Conservation (phyloP, 2,113 vertebrate genomes). For the Tachycineta bicolor region DNA sequence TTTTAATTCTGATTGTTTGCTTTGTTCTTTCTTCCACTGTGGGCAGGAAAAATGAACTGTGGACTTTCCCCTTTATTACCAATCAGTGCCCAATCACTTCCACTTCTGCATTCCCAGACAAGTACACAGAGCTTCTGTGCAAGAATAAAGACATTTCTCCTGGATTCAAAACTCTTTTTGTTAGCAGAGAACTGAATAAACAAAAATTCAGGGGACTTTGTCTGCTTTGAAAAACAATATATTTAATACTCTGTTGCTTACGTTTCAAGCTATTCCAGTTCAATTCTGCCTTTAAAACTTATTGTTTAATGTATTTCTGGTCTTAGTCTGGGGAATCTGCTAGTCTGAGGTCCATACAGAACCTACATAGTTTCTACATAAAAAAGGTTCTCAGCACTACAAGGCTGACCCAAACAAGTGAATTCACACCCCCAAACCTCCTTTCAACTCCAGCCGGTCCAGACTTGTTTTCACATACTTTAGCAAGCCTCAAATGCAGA, state of each 20-base stretch:
- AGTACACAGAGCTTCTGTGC: background rate
- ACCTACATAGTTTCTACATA: background rate
- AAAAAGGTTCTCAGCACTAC: background rate
- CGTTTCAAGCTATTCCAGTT: background rate
- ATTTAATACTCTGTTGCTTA: background rate
- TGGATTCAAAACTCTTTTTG: background rate
- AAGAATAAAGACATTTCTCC: background rate
- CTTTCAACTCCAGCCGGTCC: background rate
- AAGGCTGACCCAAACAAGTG: background rate
- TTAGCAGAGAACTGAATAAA: background rate
- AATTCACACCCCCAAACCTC: background rate
- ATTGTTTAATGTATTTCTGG: background rate
- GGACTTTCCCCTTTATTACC: constrained; percentile 29
- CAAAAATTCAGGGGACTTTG: background rate
- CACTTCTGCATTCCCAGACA: background rate
- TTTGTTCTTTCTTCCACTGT: background rate
- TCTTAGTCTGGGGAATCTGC: background rate
- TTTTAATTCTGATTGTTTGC: constrained; percentile 50
- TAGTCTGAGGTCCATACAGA: background rate
- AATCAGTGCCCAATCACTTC: constrained; percentile 13
- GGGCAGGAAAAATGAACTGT: background rate
- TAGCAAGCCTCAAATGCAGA: background rate
- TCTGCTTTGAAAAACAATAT: background rate
- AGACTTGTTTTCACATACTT: background rate
- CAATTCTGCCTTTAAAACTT: background rate